A percentile compares a stretch with the other conserved stretches of the same genome.
These are phyloP conservation scores for Apis mellifera DNA, from an alignment of 1,140 invertebrate species.

Conservation along the genomic window Amel_HAv3.1 CM009933.2:9119501-9120000, in stretches of 20 bases:
- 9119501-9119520: not conserved
- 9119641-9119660: too few species aligned
- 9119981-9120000: constrained; percentile 2
- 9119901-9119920: not conserved
- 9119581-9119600: too few species aligned
- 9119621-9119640: too few species aligned
- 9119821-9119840: not conserved
- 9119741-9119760: too few species aligned
- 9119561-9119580: not conserved
- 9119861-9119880: constrained; percentile 1
- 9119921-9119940: constrained; percentile 5
- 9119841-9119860: not conserved
- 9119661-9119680: too few species aligned
- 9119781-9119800: too few species aligned
- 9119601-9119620: not conserved
- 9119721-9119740: too few species aligned
- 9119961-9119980: constrained; percentile 26
- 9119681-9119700: too few species aligned
- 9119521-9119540: constrained; percentile 1
- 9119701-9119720: too few species aligned
- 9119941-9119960: not conserved
- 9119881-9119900: constrained; percentile 7
- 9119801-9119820: not conserved
- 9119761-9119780: too few species aligned
- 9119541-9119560: not conserved